A percentile compares a stretch with the other conserved stretches of the same genome.
These are phyloP conservation scores for Lithophane semibrunnea DNA, from an alignment of 2,888 invertebrate genomes.

Conservation along the genomic window DNA sequence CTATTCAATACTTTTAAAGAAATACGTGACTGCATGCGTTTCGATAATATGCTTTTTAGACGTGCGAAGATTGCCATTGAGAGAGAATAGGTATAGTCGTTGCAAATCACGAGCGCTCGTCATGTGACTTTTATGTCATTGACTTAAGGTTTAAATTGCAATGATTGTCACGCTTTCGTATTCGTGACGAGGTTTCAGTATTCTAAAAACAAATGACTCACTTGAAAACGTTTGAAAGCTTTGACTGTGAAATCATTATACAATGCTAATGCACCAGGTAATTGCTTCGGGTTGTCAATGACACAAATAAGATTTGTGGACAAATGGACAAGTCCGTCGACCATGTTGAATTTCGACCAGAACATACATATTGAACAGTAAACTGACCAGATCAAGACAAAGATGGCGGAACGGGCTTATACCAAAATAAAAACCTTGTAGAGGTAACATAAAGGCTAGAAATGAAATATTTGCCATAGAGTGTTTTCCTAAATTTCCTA, in stretches of 20 bases:
- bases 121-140: neutral
- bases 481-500: neutral
- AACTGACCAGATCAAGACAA: neutral
- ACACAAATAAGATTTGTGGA: conserved; percentile 9
- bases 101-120: neutral
- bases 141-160: conserved; percentile 12
- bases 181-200: neutral
- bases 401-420: neutral
- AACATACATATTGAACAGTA: conserved; percentile 6
- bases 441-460: neutral
- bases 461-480: neutral
- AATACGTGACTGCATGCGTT: conserved; percentile 63
- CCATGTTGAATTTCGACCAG: neutral
- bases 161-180: neutral
- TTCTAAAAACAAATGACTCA: neutral
- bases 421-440: neutral
- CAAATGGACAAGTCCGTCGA: neutral
- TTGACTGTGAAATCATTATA: conserved; percentile 26
- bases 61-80: conserved; percentile 36
- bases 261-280: conserved; percentile 28
- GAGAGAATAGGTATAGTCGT: neutral
- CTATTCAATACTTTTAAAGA: conserved; percentile 59
- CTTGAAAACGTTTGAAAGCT: conserved; percentile 18
- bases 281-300: conserved; percentile 2
- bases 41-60: conserved; percentile 52